Evolutionary conservation across 2,113 vertebrate genomes (phyloP).

Genomic region (Typhlomys cinereus): DNA sequence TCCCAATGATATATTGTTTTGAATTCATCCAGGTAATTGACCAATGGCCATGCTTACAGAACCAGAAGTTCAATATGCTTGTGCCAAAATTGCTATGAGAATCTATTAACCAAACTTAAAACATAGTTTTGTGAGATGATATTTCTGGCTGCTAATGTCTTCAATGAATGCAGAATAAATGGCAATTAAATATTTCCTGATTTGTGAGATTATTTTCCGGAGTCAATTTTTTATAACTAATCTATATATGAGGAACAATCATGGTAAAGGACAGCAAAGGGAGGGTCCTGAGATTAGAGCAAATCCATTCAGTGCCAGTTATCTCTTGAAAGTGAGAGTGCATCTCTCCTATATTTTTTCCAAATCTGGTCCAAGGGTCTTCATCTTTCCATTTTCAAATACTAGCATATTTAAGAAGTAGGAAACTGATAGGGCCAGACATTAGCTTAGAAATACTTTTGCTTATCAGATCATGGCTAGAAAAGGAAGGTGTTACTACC

Average conservation of each 20-base stretch:
- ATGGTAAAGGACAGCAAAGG: not conserved
- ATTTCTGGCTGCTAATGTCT: not conserved
- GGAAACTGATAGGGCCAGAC: not conserved
- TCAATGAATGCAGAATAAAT: not conserved
- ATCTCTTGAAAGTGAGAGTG: not conserved
- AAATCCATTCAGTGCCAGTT: constrained; percentile 20
- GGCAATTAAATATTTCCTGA: constrained; percentile 16
- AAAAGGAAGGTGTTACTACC: not conserved
- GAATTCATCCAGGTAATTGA: not conserved
- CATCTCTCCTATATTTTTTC: not conserved
- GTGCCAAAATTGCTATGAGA: not conserved
- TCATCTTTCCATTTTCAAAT: constrained; percentile 27
- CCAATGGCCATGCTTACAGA: not conserved
- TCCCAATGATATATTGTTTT: not conserved
- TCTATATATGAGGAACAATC: not conserved
- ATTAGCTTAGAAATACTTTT: constrained; percentile 31
- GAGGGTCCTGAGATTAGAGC: not conserved
- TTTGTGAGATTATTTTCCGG: constrained; percentile 42
- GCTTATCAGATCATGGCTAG: constrained; percentile 21
- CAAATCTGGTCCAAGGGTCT: not conserved
- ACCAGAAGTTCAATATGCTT: not conserved
- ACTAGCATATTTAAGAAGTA: not conserved
- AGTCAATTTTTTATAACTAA: constrained; percentile 35
- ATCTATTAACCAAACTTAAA: not conserved
- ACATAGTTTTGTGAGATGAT: not conserved